phyloP scores from a whole-genome alignment of 2,113 vertebrate species.

The Octodon degus region DNA sequence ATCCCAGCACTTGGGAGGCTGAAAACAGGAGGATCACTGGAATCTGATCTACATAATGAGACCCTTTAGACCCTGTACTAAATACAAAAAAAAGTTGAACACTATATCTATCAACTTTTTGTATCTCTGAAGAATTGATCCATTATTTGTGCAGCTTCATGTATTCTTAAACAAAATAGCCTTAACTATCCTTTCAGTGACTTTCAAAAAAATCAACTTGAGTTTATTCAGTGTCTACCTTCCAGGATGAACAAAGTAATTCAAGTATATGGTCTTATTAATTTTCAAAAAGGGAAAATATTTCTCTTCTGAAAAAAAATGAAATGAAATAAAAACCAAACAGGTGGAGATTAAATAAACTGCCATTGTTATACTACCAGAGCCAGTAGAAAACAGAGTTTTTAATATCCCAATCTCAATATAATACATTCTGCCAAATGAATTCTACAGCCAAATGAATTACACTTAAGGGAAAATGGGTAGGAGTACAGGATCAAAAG shows the following conservation, averaged over 20 bases:
- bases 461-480: neutral
- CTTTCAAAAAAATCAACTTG: slow-evolving; percentile 61
- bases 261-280: slow-evolving; percentile 63
- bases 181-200: slow-evolving; percentile 45
- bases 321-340: neutral
- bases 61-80: no score
- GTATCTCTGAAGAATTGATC: slow-evolving; percentile 50
- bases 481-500: neutral
- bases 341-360: neutral
- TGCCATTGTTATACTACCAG: neutral
- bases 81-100: neutral
- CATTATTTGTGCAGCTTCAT: slow-evolving; percentile 36
- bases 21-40: no score
- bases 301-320: slow-evolving; percentile 20
- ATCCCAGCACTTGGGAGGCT: no score
- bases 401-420: slow-evolving; percentile 40
- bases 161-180: slow-evolving; percentile 58
- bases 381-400: neutral
- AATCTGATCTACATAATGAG: no score
- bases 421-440: neutral
- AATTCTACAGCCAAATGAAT: slow-evolving; percentile 37
- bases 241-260: slow-evolving; percentile 46
- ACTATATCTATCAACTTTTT: neutral
- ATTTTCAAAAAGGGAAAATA: slow-evolving; percentile 57
- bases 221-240: slow-evolving; percentile 24